Conservation (phyloP, 2,797 vertebrate species). For the Pipistrellus pipistrellus region DNA sequence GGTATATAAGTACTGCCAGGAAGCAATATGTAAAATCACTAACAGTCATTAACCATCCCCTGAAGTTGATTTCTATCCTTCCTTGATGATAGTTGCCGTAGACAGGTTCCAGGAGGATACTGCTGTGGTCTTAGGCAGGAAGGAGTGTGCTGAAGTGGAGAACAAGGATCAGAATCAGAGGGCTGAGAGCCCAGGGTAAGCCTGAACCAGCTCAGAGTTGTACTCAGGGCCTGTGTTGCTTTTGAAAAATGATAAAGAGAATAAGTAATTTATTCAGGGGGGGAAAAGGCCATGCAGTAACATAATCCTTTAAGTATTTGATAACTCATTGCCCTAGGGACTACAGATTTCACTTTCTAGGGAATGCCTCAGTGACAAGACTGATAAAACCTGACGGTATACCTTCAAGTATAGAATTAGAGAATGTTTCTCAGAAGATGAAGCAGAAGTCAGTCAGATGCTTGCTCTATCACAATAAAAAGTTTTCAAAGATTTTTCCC, state of each 20-base stretch:
- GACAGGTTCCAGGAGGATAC: neutral
- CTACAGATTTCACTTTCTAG: neutral
- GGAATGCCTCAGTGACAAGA: neutral
- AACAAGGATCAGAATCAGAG: neutral
- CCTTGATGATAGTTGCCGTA: neutral
- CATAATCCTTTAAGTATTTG: slow-evolving; percentile 35
- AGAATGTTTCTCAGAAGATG: neutral
- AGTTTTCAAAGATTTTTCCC: neutral
- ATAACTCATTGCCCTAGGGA: neutral
- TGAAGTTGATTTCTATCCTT: slow-evolving; percentile 4
- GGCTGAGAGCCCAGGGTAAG: neutral
- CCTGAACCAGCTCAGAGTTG: neutral
- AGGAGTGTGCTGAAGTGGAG: neutral
- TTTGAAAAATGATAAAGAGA: slow-evolving; percentile 16
- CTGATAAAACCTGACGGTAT: neutral
- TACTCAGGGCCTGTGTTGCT: neutral
- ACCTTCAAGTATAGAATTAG: neutral
- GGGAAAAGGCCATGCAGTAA: neutral
- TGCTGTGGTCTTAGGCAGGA: neutral
- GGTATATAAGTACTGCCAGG: neutral
- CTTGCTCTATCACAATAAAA: neutral
- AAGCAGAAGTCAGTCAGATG: neutral
- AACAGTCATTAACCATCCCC: neutral
- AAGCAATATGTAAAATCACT: slow-evolving; percentile 29
- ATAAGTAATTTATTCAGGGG: neutral